Base-by-base conservation (phyloP, 2,888 invertebrate genomes). In the Papilio protenor region DNA sequence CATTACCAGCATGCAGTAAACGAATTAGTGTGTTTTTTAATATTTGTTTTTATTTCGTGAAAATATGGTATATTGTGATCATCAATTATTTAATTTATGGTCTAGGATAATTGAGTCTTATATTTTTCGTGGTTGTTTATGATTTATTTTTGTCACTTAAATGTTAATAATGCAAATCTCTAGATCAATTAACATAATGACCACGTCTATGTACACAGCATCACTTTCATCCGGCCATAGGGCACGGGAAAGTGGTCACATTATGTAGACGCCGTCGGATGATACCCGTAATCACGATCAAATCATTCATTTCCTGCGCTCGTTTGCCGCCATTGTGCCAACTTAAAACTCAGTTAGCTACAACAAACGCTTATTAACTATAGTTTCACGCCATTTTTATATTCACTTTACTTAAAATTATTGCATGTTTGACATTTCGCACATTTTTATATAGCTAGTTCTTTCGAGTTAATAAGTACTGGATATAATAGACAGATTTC, bases 191-290 rank as follows among this genome's bases (percentile, higher is more conserved):
- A 27, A 2, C 6, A 33, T 21, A 55, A 66, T 55, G 52, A 11
- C 14, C 73, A 64, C 57, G 66, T 18, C 12, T 47, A 47, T 16
- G 40, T 16, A 55, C 33, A 76, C 45, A 47, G 76, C 75, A 74
- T 49, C 59, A 76, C 69, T 47, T 73, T 33, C 59, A 74, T 64
- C 59, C 57, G 66, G 47, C 49, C 81, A 79, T 74, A 79, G 81
- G 79, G 79, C 81, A 81, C 80, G 82, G 71, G 83, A 82, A 83
- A 84, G 80, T 75, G 75, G 70, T 59, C 47, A 18, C 71, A 45
- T 75, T 40, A 55, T 55, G 55, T 11, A 33, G 33, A 6, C 40
- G 33, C n/a, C 16, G 66, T 66, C 21, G 33, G 18, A 21, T 66
- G 70, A 73, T 72, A 40, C 52, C 71, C 18, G 40, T 23, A 47